phyloP scores from a whole-genome alignment of 2,888 invertebrate genomes.

The Ectemnius lituratus region DNA sequence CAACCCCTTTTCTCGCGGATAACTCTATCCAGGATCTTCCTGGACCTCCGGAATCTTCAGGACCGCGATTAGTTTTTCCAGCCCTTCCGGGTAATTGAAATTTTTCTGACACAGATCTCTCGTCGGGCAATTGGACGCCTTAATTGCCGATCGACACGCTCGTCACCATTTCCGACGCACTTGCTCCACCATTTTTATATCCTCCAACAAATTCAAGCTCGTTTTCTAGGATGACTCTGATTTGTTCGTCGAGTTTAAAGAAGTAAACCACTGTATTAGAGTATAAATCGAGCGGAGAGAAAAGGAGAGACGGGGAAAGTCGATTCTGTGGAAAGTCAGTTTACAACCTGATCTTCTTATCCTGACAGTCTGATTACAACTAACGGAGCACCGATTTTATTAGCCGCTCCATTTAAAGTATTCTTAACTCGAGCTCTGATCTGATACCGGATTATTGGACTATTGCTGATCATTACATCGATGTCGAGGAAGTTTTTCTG shows the following conservation, averaged over 20 bases:
- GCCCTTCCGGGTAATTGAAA: constrained; percentile 30
- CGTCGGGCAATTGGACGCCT: constrained; percentile 19
- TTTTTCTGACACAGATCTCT: constrained; percentile 24
- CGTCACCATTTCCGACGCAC: not conserved
- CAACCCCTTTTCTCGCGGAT: constrained; percentile 29
- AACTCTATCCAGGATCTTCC: constrained; percentile 28
- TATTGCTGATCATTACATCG: too few species aligned
- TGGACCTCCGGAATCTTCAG: constrained; percentile 32
- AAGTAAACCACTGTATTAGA: constrained; percentile 21
- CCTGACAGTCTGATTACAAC: constrained; percentile 23
- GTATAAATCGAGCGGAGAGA: not conserved
- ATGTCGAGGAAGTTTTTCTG: too few species aligned
- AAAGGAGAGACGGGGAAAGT: not conserved
- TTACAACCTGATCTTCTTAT: constrained; percentile 20
- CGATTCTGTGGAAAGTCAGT: constrained; percentile 16
- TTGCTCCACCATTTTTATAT: too few species aligned
- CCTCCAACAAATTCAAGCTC: not conserved
- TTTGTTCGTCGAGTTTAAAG: constrained; percentile 11
- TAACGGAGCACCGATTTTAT: constrained; percentile 9
- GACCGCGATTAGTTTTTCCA: not conserved
- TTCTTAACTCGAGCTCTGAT: not conserved
- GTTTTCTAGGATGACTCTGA: not conserved
- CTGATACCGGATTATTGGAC: too few species aligned
- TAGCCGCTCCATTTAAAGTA: constrained; percentile 7
- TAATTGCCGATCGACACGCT: constrained; percentile 31